phyloP scores from a whole-genome alignment of 2,113 vertebrate genomes.

The Pimephales promelas region DNA sequence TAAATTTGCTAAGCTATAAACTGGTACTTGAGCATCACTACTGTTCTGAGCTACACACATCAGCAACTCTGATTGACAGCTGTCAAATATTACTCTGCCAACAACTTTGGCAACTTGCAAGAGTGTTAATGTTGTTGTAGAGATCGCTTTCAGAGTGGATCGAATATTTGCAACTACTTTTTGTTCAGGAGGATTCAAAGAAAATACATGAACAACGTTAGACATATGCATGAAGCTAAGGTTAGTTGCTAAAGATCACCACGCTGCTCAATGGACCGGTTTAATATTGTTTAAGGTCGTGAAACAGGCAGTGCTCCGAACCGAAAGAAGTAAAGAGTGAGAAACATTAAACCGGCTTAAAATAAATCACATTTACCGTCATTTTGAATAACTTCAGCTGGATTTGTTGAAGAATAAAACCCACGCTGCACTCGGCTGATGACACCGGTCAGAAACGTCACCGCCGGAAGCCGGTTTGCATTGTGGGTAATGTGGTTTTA shows the following conservation, averaged over 20 bases:
- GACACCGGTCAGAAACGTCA: slow-evolving; percentile 55
- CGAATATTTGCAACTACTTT: neutral
- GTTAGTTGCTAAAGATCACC: slow-evolving; percentile 18
- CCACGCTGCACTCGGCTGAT: slow-evolving; percentile 69
- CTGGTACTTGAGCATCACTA: neutral
- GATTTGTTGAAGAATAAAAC: slow-evolving; percentile 37
- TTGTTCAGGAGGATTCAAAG: neutral
- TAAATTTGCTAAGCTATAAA: neutral
- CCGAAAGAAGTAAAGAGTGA: neutral
- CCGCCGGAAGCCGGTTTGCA: neutral
- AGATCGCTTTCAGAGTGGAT: neutral
- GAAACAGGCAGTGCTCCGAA: neutral
- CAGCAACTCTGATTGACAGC: slow-evolving; percentile 27
- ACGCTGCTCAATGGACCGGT: neutral
- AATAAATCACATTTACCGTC: slow-evolving; percentile 64
- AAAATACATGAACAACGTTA: neutral
- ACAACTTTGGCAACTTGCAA: neutral
- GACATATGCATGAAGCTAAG: neutral
- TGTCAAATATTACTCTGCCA: neutral
- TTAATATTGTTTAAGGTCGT: neutral
- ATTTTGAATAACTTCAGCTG: slow-evolving; percentile 57
- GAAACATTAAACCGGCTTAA: neutral
- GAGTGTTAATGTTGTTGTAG: neutral
- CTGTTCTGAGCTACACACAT: neutral
- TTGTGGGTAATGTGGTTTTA: slow-evolving; percentile 68